Evolutionary conservation across 2,113 vertebrate genomes (phyloP), one percentile per base, ranked within the genome.

Genomic region (Tyrannus savana): DNA sequence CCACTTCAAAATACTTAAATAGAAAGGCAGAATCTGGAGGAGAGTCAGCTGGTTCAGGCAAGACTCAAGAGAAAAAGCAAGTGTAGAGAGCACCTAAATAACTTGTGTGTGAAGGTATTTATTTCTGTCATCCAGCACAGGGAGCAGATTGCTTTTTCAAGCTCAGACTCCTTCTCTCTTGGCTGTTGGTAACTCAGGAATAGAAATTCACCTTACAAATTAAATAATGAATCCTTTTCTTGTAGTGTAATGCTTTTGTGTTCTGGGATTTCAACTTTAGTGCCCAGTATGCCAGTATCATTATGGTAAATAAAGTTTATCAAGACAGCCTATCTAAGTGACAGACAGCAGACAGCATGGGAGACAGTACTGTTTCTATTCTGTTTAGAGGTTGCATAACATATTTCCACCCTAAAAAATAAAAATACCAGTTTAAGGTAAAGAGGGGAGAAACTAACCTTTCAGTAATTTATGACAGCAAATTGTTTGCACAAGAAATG

Each of bases 111-210:
- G 59, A 84, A 79, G 53, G 14, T 79, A 77, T 21, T 90, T 93
- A 41, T 80, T 90, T 68, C 59, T 86, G 55, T 84, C 33, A 18
- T 55, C 19, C 31, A 55, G 24, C n/a, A 39, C 27, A 4, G 46
- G 41, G n/a, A 86, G n/a, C 49, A 74, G 64, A 86, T 87, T 85
- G 42, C 15, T 90, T 95, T 90, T 85, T 80, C 87, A 85, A 83
- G 63, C 37, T 85, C 50, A 88, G 30, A 69, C 46, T 66, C 31
- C 55, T 67, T 35, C 31, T 87, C 87, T 85, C 60, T 72, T 87
- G 58, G 7, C 41, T 91, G 11, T 56, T 3, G 2, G 39, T 66
- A 71, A 50, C 63, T 90, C 55, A 49, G 50, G 17, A 86, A 66
- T 0, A 7, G 50, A 88, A 93, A 81, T 74, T 93, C 60, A 80